These are phyloP conservation scores for Odontophorus gujanensis DNA, from an alignment of 2,113 vertebrate species.

Conservation along the genomic window DNA sequence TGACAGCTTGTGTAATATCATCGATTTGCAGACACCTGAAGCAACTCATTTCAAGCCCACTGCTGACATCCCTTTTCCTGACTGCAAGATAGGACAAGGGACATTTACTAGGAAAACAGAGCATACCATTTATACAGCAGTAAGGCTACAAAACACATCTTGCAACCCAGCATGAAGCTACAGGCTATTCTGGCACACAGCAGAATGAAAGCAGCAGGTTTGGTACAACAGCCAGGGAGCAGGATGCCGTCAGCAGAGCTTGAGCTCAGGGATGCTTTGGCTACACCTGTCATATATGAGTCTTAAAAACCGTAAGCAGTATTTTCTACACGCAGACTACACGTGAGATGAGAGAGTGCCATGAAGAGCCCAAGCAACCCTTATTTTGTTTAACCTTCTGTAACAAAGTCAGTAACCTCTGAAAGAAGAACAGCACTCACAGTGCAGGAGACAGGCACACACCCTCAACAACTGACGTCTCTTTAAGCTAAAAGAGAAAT, in stretches of 20 bases:
- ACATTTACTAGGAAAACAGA: background rate
- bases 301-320: background rate
- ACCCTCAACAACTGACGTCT: background rate
- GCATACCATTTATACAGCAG: background rate
- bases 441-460: background rate
- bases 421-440: background rate
- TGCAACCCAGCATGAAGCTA: background rate
- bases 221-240: background rate
- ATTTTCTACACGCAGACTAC: background rate
- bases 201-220: background rate
- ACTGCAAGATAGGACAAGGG: background rate
- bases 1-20: background rate
- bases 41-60: background rate
- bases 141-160: background rate
- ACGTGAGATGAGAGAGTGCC: background rate
- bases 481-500: background rate
- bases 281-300: fast-evolving
- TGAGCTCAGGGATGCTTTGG: background rate
- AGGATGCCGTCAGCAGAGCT: background rate
- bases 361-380: background rate
- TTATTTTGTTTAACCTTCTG: background rate
- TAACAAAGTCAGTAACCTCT: background rate
- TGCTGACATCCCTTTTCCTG: background rate
- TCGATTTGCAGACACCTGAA: background rate
- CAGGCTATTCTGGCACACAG: background rate